Conservation (phyloP, 2,888 invertebrate species). For the Agrypnus murinus region DNA sequence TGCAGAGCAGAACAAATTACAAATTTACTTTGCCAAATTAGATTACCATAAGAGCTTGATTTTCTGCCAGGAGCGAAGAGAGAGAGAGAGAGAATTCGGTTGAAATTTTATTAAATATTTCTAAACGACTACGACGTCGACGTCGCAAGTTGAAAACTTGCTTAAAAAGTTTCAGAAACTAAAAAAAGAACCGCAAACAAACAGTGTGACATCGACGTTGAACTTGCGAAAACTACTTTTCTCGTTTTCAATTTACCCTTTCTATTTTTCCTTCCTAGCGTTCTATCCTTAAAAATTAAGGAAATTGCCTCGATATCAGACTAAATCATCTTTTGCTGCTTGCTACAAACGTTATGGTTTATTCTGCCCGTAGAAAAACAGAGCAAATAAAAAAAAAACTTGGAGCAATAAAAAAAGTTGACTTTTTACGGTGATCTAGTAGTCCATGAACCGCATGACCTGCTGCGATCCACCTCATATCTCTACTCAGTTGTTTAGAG, state of each 20-base stretch:
- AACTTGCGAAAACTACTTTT: conserved; percentile 35
- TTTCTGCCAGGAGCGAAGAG: conserved; percentile 38
- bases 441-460: conserved; percentile 71
- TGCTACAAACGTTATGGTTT: conserved; percentile 34
- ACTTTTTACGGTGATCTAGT: conserved; percentile 67
- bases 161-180: conserved; percentile 35
- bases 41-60: conserved; percentile 47
- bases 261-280: conserved; percentile 26
- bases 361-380: conserved; percentile 26
- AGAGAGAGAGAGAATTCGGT: conserved; percentile 20
- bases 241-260: conserved; percentile 41
- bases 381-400: conserved; percentile 43
- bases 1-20: conserved; percentile 51
- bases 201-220: conserved; percentile 41
- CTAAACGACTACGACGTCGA: conserved; percentile 26
- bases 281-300: conserved; percentile 33
- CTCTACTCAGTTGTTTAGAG: conserved; percentile 56
- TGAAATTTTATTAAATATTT: conserved; percentile 46
- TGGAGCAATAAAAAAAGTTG: conserved; percentile 46
- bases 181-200: conserved; percentile 40
- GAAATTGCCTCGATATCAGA: conserved; percentile 37
- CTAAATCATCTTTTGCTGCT: conserved; percentile 35
- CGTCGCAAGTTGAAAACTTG: conserved; percentile 31
- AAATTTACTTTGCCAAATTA: conserved; percentile 48
- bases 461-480: conserved; percentile 66